Conservation (phyloP, 1,140 invertebrate genomes). For the Tetragonula clypearis region DNA sequence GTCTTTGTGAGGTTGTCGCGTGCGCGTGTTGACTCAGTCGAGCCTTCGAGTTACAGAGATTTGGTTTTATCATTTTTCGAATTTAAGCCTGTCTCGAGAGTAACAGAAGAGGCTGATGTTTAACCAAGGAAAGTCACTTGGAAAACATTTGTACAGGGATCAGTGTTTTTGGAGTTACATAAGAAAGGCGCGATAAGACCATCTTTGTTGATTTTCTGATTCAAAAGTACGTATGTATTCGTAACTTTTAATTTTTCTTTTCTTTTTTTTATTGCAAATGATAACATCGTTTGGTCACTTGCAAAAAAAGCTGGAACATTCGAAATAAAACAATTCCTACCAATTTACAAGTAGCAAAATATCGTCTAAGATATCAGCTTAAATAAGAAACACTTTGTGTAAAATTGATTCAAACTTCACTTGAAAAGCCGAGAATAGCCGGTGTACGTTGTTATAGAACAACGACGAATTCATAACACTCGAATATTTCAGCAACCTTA, state of each 20-base stretch:
- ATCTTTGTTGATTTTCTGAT: background rate
- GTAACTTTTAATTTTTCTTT: no score
- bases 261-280: no score
- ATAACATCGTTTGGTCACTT: no score
- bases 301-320: no score
- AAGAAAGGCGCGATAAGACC: background rate
- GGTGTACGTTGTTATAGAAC: background rate
- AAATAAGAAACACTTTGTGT: background rate
- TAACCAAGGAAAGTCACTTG: background rate
- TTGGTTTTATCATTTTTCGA: background rate
- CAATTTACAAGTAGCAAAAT: no score
- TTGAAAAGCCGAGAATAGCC: background rate
- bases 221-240: no score
- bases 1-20: slow-evolving; percentile 10
- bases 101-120: background rate
- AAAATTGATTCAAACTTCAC: background rate
- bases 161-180: background rate
- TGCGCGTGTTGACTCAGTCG: background rate
- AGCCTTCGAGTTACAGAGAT: background rate
- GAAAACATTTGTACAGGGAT: background rate
- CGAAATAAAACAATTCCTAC: no score
- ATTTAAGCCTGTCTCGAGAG: background rate
- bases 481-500: background rate
- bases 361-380: no score
- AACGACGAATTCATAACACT: background rate